A percentile compares a stretch with the other conserved stretches of the same genome.
phyloP scores from a whole-genome alignment of 2,888 invertebrate genomes.

The Meteorus cinctellus region DNA sequence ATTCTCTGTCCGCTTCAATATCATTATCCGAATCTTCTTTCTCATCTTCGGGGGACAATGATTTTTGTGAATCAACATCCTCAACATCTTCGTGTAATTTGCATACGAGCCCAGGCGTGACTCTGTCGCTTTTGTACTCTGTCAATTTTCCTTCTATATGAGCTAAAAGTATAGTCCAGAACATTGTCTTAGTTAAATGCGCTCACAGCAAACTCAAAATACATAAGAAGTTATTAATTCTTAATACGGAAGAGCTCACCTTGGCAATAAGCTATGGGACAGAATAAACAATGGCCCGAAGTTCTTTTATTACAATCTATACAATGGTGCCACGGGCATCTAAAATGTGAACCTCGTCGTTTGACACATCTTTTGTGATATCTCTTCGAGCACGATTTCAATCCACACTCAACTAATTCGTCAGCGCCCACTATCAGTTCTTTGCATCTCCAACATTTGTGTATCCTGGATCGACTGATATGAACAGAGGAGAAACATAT shows the following conservation, averaged over 20 bases:
- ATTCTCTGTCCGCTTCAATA: conserved; percentile 61
- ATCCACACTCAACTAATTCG: conserved; percentile 59
- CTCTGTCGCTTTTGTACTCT: conserved; percentile 57
- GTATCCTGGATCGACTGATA: conserved; percentile 48
- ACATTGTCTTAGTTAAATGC: no score
- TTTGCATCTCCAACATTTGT: conserved; percentile 64
- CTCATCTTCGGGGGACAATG: conserved; percentile 51
- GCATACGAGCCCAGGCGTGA: conserved; percentile 57
- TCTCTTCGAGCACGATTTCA: conserved; percentile 64
- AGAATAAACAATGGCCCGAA: conserved; percentile 63
- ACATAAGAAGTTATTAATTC: background rate
- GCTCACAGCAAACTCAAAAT: no score
- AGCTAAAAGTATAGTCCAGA: conserved; percentile 49
- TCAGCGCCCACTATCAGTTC: conserved; percentile 54
- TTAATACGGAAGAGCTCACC: conserved; percentile 52
- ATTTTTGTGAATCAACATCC: conserved; percentile 34
- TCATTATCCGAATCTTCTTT: conserved; percentile 63
- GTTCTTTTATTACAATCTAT: conserved; percentile 64
- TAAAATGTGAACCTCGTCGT: conserved; percentile 60
- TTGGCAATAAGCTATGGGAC: conserved; percentile 68
- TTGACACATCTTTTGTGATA: conserved; percentile 64
- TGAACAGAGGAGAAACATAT: background rate
- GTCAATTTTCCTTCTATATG: conserved; percentile 64
- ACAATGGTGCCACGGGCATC: conserved; percentile 69
- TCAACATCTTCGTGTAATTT: conserved; percentile 59